phyloP scores from a whole-genome alignment of 2,113 vertebrate species.

The Xyrauchen texanus region DNA sequence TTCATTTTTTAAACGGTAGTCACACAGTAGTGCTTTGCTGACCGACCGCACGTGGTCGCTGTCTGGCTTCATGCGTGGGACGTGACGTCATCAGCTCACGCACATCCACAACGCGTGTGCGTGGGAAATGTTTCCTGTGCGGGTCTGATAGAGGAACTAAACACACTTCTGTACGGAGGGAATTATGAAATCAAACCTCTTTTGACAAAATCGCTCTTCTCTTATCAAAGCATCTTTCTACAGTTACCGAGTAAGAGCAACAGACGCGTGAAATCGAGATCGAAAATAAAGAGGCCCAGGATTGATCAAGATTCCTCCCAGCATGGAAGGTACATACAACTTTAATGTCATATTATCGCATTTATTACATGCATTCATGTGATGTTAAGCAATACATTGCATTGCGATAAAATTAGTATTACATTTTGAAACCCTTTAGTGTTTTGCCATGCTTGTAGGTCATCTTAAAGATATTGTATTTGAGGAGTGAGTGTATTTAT shows the following conservation, averaged over 20 bases:
- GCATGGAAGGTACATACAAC: constrained; percentile 31
- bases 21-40: neutral
- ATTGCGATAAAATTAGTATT: neutral
- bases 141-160: constrained; percentile 14
- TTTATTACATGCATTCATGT: neutral
- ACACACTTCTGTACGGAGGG: constrained; percentile 9
- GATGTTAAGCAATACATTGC: neutral
- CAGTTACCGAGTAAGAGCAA: neutral
- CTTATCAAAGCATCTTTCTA: neutral
- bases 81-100: constrained; percentile 19
- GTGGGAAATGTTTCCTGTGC: constrained; percentile 10
- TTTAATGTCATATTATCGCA: neutral
- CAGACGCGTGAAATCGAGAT: neutral
- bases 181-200: constrained; percentile 20
- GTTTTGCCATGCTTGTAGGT: too few relatives aligned
- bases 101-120: constrained; percentile 19
- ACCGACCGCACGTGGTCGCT: constrained; percentile 3
- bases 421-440: too few relatives aligned
- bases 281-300: constrained; percentile 31
- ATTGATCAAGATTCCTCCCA: constrained; percentile 19
- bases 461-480: neutral
- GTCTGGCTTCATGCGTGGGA: neutral
- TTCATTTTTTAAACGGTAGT: too few relatives aligned
- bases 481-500: neutral
- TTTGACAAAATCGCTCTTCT: neutral